Evolutionary conservation across 2,113 vertebrate genomes (phyloP).

Genomic region (Piaya cayana): DNA sequence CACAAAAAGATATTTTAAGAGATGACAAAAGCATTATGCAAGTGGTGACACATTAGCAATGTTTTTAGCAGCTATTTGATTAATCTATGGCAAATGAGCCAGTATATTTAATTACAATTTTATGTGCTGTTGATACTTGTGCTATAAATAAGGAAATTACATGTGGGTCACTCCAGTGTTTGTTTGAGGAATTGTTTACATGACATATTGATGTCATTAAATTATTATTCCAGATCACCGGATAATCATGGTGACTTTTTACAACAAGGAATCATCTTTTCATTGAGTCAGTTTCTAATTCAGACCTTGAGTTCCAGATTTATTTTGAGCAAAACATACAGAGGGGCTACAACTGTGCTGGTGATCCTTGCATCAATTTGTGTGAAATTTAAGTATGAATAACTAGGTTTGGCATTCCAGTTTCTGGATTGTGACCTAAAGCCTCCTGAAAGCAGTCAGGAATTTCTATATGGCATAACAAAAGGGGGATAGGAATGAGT

Average conservation of each 20-base stretch:
- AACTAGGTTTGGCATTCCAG: background rate
- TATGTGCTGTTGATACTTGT: background rate
- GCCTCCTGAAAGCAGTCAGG: background rate
- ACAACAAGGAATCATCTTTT: slow-evolving; percentile 11
- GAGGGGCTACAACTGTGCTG: background rate
- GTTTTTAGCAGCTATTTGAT: slow-evolving; percentile 31
- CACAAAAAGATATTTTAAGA: slow-evolving; percentile 16
- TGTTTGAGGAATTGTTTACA: background rate
- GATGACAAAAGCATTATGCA: slow-evolving; percentile 30
- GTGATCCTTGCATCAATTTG: background rate
- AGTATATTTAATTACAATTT: background rate
- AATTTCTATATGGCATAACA: background rate
- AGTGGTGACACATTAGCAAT: slow-evolving; percentile 28
- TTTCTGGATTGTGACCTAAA: background rate
- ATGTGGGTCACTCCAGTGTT: background rate
- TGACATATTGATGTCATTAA: slow-evolving; percentile 35
- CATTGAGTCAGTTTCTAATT: slow-evolving; percentile 48
- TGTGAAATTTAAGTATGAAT: background rate
- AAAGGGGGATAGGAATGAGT: background rate
- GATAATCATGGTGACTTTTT: slow-evolving; percentile 6
- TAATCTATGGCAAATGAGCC: background rate
- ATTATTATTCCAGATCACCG: slow-evolving; percentile 39
- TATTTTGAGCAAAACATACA: slow-evolving; percentile 36
- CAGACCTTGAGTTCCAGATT: background rate
- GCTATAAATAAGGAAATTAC: slow-evolving; percentile 28